Evolutionary conservation across 1,140 invertebrate genomes (phyloP).

Genomic region (Fopius arisanus): DNA sequence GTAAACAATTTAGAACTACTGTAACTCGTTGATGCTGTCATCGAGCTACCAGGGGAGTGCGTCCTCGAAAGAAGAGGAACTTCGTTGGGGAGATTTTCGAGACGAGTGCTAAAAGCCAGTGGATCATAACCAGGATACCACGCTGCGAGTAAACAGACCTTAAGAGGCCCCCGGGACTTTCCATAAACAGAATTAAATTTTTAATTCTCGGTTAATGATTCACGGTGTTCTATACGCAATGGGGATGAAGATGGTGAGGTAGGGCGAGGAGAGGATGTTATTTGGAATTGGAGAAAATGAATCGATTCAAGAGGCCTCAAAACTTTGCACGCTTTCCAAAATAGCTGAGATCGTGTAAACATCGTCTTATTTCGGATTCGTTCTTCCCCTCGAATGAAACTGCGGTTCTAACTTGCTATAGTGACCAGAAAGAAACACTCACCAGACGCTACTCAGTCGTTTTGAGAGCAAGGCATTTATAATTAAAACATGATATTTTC

Average conservation of each 20-base stretch:
- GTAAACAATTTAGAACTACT: slow-evolving; percentile 22
- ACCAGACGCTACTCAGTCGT: slow-evolving; percentile 40
- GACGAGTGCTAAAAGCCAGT: not conserved
- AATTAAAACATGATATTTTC: too few relatives aligned
- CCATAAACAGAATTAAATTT: not conserved
- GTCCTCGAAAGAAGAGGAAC: slow-evolving; percentile 41
- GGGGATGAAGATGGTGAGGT: not conserved
- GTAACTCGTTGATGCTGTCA: slow-evolving; percentile 25
- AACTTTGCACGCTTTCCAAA: slow-evolving; percentile 43
- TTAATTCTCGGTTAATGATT: not conserved
- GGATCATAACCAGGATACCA: slow-evolving; percentile 2
- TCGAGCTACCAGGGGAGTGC: slow-evolving; percentile 10
- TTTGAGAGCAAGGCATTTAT: slow-evolving; percentile 30
- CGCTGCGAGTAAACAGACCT: slow-evolving; percentile 6
- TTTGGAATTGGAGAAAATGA: not conserved
- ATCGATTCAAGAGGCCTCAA: not conserved
- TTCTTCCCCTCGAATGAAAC: slow-evolving; percentile 13
- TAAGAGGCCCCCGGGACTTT: slow-evolving; percentile 1
- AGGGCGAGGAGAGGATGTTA: not conserved
- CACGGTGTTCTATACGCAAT: not conserved
- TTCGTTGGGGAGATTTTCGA: not conserved
- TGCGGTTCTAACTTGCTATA: slow-evolving; percentile 34
- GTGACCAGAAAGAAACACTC: slow-evolving; percentile 49
- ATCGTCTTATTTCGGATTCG: slow-evolving; percentile 49
- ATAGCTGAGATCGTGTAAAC: slow-evolving; percentile 51